Evolutionary conservation across 2,113 vertebrate genomes (phyloP), one percentile per base, ranked within the genome.

Genomic region (Symphodus melops): DNA sequence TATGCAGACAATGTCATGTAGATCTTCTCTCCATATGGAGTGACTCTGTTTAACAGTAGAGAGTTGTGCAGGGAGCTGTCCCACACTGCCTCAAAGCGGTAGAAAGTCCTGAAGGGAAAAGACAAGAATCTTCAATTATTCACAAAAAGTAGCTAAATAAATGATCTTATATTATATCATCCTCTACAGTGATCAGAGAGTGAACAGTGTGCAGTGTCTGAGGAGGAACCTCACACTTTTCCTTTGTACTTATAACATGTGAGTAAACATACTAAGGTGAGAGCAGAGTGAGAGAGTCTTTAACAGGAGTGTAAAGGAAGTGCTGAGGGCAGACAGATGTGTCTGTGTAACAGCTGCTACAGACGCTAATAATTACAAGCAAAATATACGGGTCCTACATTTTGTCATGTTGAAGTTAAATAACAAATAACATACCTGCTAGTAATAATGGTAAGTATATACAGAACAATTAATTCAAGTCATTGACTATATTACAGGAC

Each of bases 51-150:
- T 39, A 99, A 94, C 25, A 99, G 96, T 13, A 99, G 96, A 49
- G 98, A 99, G 90, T 99, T 99, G 82, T 99, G 98, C 73, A 99
- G 92, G 17, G 98, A 99, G 90, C 98, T 99, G 77, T 99, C 98
- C 98, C 98, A 99, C 68, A 99, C 98, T 0, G 97, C 97, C 92
- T 99, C 98, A 3, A 99, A 99, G 0, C 96, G 94, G 88, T 99
- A 99, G 83, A 99, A 98, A 37, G 96, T 98, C 88, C 98, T 99
- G 79, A 8, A 81, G 53, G 54, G 5, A 52, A 10, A 83, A 70
- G 67, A 2, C 12, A 23, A 57, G 56, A n/a, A 37, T 39, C 1
- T 75, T 60, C 0, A 53, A 6, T 37, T 21, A 14, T 44, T 2
- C 8, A 33, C 13, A 55, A 42, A 57, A 59, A 60, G 25, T 16